A percentile compares a stretch with the other conserved stretches of the same genome.
Evolutionary conservation across 2,113 vertebrate genomes (phyloP).

Genomic region (Neofelis nebulosa): DNA sequence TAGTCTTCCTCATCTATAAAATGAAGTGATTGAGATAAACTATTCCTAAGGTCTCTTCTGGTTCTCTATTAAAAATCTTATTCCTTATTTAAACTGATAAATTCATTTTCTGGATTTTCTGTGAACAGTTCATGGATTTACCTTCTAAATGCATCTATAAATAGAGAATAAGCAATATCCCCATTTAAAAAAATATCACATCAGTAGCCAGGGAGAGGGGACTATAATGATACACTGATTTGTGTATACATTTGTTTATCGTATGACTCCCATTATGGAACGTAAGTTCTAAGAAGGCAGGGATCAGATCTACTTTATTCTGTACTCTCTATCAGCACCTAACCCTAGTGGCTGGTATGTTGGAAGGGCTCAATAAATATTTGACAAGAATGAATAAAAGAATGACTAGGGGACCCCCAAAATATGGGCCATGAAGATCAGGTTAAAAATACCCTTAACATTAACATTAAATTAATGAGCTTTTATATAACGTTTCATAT

Average conservation of each 20-base stretch:
- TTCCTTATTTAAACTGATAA: slow-evolving; percentile 39
- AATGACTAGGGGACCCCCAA: not conserved
- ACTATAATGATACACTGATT: not conserved
- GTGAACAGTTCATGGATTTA: not conserved
- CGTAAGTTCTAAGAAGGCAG: not conserved
- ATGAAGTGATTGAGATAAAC: not conserved
- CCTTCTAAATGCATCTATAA: not conserved
- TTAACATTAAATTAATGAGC: slow-evolving; percentile 1
- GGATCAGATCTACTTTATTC: not conserved
- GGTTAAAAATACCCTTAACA: not conserved
- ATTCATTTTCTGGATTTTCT: slow-evolving; percentile 18
- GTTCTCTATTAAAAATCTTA: not conserved
- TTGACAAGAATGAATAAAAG: not conserved
- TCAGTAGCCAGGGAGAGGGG: not conserved
- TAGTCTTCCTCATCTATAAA: slow-evolving; percentile 17
- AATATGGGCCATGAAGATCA: not conserved
- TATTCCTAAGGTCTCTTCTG: not conserved
- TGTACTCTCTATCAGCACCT: not conserved
- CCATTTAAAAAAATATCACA: not conserved
- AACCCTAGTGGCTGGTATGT: not conserved
- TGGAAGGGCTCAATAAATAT: not conserved
- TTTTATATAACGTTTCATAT: not conserved
- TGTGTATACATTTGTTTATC: not conserved
- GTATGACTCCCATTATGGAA: not conserved
- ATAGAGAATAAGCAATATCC: not conserved